These are phyloP conservation scores for Leiothrix lutea DNA, from an alignment of 2,113 vertebrate genomes.

Conservation along the genomic window DNA sequence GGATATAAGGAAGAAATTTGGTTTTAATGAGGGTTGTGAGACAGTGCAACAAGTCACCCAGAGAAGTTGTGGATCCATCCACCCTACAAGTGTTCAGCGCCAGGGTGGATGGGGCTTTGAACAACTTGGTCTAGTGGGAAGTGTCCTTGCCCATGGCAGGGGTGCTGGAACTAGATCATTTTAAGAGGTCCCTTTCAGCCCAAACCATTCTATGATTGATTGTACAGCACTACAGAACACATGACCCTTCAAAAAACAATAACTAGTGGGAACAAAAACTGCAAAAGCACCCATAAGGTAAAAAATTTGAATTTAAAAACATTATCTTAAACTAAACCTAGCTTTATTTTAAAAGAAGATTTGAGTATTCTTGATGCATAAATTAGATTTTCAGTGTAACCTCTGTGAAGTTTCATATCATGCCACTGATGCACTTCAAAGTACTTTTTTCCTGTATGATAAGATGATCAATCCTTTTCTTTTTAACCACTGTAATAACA, in stretches of 20 bases:
- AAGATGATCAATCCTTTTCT: not conserved
- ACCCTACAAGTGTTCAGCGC: not conserved
- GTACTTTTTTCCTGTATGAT: not conserved
- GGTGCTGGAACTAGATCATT: accelerated
- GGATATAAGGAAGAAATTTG: not conserved
- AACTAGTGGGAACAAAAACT: not conserved
- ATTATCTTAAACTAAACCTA: not conserved
- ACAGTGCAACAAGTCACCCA: not conserved
- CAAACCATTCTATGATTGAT: not conserved
- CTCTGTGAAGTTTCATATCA: not conserved
- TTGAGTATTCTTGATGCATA: not conserved
- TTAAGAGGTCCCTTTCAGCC: not conserved
- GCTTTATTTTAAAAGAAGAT: not conserved
- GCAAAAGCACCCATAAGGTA: not conserved
- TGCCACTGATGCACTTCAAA: not conserved
- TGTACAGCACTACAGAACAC: not conserved
- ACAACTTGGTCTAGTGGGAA: not conserved
- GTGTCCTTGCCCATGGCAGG: not conserved
- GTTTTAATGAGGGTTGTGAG: not conserved
- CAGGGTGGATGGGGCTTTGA: not conserved
- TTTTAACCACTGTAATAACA: not conserved
- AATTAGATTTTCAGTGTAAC: not conserved
- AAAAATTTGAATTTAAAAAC: not conserved
- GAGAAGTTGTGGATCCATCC: no score
- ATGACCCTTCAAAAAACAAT: not conserved